Percentiles rank a stretch among this genome's conserved stretches.
Evolutionary conservation across 2,888 invertebrate genomes (phyloP).

Genomic region (Allygus modestus): DNA sequence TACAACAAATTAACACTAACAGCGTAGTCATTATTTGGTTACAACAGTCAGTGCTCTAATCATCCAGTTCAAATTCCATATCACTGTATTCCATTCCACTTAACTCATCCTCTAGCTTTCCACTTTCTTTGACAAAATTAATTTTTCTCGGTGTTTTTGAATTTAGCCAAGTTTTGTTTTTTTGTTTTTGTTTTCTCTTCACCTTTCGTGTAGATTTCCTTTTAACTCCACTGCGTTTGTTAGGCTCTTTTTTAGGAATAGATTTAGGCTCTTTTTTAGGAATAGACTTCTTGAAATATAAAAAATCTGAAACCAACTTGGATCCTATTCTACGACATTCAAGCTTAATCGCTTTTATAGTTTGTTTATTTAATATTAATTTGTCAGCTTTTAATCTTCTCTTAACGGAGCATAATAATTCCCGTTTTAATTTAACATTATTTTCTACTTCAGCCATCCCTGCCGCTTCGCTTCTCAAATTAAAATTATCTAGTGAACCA

Average conservation of each 20-base stretch:
- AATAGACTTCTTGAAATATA: not conserved
- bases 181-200: not conserved
- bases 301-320: not conserved
- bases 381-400: not conserved
- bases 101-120: not conserved
- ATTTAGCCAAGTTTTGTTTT: not conserved
- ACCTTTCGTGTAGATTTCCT: not conserved
- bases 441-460: not conserved
- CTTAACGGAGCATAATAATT: not conserved
- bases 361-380: not conserved
- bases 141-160: not conserved
- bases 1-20: no score
- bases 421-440: not conserved
- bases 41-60: no score
- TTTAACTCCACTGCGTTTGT: not conserved
- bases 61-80: not conserved
- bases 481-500: not conserved
- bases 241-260: not conserved
- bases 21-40: no score
- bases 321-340: not conserved
- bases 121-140: not conserved
- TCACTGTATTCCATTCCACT: slow-evolving; percentile 36
- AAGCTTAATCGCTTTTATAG: not conserved
- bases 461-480: not conserved
- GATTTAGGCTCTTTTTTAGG: not conserved